Evolutionary conservation across 2,888 invertebrate genomes (phyloP).

Genomic region (Lithosia quadra): DNA sequence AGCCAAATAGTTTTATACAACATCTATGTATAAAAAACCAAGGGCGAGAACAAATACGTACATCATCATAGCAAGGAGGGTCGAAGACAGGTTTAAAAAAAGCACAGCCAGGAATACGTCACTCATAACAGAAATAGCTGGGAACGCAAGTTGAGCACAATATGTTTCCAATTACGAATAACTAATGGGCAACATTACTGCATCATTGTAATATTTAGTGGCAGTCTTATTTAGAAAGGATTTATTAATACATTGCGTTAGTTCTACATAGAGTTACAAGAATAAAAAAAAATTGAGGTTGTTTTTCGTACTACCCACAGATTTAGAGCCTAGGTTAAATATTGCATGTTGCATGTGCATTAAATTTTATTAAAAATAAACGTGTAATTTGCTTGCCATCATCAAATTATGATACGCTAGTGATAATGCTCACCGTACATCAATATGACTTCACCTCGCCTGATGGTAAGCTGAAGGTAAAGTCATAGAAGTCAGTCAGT

Average conservation of each 20-base stretch:
- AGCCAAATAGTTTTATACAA: neutral
- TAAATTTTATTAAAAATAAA: too few species aligned
- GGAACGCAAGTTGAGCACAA: conserved; percentile 39
- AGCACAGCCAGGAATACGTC: conserved; percentile 19
- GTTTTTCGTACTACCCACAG: too few species aligned
- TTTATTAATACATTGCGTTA: neutral
- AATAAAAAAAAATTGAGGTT: neutral
- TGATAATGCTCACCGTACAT: too few species aligned
- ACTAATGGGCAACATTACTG: conserved; percentile 44
- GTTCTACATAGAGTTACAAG: neutral
- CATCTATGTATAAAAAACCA: conserved; percentile 6
- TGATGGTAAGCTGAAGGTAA: too few species aligned
- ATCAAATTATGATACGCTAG: too few species aligned
- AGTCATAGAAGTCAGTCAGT: too few species aligned
- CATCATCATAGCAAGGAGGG: conserved; percentile 10
- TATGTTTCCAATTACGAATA: conserved; percentile 48
- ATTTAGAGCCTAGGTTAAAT: too few species aligned
- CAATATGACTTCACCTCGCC: too few species aligned
- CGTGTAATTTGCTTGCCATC: too few species aligned
- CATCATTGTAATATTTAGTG: conserved; percentile 14
- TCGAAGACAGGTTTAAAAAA: conserved; percentile 36
- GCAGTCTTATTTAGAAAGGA: neutral
- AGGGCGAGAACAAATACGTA: conserved; percentile 19
- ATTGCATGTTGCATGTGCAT: too few species aligned
- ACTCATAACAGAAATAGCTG: conserved; percentile 42